Base-by-base conservation (phyloP, 64 coral and sea anemone species). In the Stichodactyla mertensii region DNA sequence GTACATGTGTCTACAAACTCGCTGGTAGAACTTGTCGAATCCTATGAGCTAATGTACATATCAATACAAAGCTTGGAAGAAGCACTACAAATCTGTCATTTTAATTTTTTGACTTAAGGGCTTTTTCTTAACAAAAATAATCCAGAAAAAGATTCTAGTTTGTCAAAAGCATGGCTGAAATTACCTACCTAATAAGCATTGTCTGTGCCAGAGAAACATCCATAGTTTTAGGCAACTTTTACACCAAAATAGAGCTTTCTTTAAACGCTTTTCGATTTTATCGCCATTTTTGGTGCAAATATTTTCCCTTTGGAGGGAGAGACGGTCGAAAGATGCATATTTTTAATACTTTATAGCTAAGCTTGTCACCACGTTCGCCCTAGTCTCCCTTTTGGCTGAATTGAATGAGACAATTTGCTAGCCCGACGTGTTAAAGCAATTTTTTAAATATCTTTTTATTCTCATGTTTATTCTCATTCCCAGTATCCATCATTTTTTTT, bases 71-170 rank as follows among this genome's bases (percentile, higher is more conserved):
- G 82, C 82, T 83, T 28, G 52, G 52, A 83, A 52, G 54, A 55
- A 14, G 15, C n/a, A 18, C 82, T 55, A 83, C 24, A 83, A 58
- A 83, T 51, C 82, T 83, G 52, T 83, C 82, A 54, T 83, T 83
- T 83, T 55, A 83, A 28, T 83, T 83, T 83, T 52, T 83, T n/a
- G 51, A 83, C 16, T 83, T 56, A 53, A 24, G 8, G 52, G 53
- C 1, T 83, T 52, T 55, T 83, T 78, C 61, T 64, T 2, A 64
- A 64, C 20, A 64, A 64, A 64, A 64, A 64, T 64, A 9, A 64
- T 64, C 16, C 61, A 64, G 61, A 64, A 64, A 62, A 16, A 64
- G 61, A 4, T 64, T 64, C 61, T 16, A 64, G 16, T 64, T 64
- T 64, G 61, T 64, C 61, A 64, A 64, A 64, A 64, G 11, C 7